phyloP scores from a whole-genome alignment of 1,140 invertebrate species.

The Drosophila ananassae region DNA sequence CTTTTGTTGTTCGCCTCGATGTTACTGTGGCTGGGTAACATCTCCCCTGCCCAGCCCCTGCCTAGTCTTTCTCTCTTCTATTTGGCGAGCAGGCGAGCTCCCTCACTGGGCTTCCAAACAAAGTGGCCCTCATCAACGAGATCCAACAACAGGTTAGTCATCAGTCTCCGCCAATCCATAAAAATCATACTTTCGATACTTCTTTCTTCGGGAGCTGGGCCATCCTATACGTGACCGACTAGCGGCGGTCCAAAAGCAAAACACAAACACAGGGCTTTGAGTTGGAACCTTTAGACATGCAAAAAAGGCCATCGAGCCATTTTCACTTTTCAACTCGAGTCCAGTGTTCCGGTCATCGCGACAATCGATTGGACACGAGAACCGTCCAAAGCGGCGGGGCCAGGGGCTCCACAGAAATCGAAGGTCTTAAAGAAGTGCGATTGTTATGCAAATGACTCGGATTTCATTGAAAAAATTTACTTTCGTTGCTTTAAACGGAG shows the following conservation, averaged over 20 bases:
- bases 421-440: conserved; percentile 34
- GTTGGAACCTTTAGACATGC: conserved; percentile 57
- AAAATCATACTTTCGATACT: conserved; percentile 55
- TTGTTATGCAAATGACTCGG: conserved; percentile 67
- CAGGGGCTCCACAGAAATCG: conserved; percentile 17
- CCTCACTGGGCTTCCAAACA: not conserved
- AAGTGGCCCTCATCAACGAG: conserved; percentile 29
- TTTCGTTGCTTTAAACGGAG: conserved; percentile 71
- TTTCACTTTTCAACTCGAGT: conserved; percentile 68
- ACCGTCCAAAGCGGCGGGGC: conserved; percentile 28
- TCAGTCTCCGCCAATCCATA: conserved; percentile 25
- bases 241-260: conserved; percentile 1
- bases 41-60: too few species aligned
- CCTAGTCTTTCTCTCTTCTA: conserved; percentile 49
- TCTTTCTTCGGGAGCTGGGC: conserved; percentile 25
- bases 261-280: conserved; percentile 13
- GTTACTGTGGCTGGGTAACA: not conserved
- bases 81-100: conserved; percentile 38
- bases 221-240: conserved; percentile 41
- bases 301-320: conserved; percentile 66
- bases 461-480: conserved; percentile 76
- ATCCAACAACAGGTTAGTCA: conserved; percentile 54
- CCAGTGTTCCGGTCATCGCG: not conserved
- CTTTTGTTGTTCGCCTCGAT: conserved; percentile 17
- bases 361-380: conserved; percentile 36